Evolutionary conservation across 2,113 vertebrate genomes (phyloP), one percentile per base, ranked within the genome.

Genomic region (Dipodomys spectabilis): DNA sequence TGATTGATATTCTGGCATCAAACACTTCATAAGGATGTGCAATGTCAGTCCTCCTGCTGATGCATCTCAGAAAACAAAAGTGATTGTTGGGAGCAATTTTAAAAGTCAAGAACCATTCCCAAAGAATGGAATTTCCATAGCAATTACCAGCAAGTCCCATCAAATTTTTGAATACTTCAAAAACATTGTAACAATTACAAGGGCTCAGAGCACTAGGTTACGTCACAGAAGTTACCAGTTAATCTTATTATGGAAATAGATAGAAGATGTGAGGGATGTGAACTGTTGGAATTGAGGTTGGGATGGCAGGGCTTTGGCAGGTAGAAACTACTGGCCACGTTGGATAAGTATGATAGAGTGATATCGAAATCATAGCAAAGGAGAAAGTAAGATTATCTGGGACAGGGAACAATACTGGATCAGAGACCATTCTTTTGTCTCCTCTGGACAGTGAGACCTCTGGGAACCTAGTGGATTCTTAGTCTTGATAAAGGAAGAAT

Each of bases 111-210:
- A 80, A 72, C 1, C 13, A 12, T 2, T 72, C 45, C 28, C 32
- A 9, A 0, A 78, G 80, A 85, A 8, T 74, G 86, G 82, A 81
- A 73, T 82, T 7, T 79, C 7, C 67, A 84, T 8, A 90, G 83
- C 94, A 93, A 89, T 94, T 97, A 80, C 96, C 86, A 69, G 80
- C 82, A 89, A 91, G 96, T 93, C 90, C 82, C 77, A 65, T 78
- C 45, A 92, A 60, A 91, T 39, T 39, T 39, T 75, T 12, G 62
- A 49, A 39, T 12, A 64, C 15, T 39, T 25, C 16, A 57, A 45
- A 85, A 68, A 10, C 23, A 65, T 53, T 62, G 8, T 3, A 60
- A 82, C 2, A 69, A 32, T 60, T 30, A 77, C 0, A 32, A 60
- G 1, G 6, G 3, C 9, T 8, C 19, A 20, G 30, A 10, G 18